A percentile compares a stretch with the other conserved stretches of the same genome.
phyloP scores from a whole-genome alignment of 2,797 vertebrate species.

The Sebastes paucispinis region DNA sequence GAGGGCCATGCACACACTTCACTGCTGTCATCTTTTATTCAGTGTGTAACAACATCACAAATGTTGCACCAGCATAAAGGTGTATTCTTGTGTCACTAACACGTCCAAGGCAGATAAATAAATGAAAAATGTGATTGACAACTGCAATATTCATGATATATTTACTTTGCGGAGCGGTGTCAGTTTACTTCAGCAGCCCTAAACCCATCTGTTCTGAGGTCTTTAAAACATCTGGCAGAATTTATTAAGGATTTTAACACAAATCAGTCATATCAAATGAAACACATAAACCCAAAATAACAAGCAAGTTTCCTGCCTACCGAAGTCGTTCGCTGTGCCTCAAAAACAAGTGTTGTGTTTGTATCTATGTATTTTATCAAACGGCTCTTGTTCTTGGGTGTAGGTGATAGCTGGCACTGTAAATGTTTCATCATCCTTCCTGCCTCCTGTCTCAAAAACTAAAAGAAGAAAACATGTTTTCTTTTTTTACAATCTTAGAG shows the following conservation, averaged over 20 bases:
- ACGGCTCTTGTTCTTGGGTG: constrained; percentile 43
- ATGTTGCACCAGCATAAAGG: background rate
- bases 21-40: constrained; percentile 23
- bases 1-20: background rate
- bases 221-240: background rate
- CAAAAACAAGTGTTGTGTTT: constrained; percentile 41
- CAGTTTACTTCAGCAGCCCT: background rate
- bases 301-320: constrained; percentile 26
- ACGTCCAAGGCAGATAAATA: background rate
- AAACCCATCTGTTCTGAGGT: background rate
- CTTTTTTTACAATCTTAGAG: constrained; percentile 22
- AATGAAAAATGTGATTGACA: constrained; percentile 25
- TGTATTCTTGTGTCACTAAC: background rate
- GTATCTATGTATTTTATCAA: constrained; percentile 38
- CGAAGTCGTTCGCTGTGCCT: constrained; percentile 20
- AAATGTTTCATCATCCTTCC: constrained; percentile 71
- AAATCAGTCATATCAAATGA: constrained; percentile 25
- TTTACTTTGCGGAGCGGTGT: constrained; percentile 1
- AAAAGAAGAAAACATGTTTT: constrained; percentile 8
- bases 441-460: constrained; percentile 45
- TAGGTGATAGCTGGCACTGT: constrained; percentile 58
- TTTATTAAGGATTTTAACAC: constrained; percentile 13
- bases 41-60: background rate
- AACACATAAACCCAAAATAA: constrained; percentile 28
- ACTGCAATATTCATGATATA: constrained; percentile 33